Evolutionary conservation across 2,797 vertebrate species (phyloP).

Genomic region (Delichon dasypus): DNA sequence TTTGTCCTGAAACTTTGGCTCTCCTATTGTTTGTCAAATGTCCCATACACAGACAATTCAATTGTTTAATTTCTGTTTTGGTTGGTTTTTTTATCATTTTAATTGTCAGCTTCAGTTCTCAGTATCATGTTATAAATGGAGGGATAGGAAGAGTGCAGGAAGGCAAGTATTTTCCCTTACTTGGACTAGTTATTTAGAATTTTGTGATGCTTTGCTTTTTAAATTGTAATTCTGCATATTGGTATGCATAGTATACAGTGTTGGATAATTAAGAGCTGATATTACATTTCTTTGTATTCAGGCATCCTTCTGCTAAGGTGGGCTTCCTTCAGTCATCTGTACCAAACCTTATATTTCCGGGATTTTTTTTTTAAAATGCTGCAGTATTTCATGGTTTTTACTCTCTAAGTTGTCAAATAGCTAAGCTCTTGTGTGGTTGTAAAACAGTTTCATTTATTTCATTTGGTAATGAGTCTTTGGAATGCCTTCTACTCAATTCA

Average conservation of each 20-base stretch:
- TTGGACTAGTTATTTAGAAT: neutral
- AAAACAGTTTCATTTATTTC: neutral
- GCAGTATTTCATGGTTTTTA: neutral
- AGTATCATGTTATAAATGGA: neutral
- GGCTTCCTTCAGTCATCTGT: neutral
- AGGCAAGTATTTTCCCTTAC: neutral
- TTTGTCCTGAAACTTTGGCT: neutral
- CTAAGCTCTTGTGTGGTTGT: neutral
- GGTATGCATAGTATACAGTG: neutral
- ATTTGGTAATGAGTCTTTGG: neutral
- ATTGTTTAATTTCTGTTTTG: neutral
- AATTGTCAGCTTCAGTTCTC: neutral
- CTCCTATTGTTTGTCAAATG: neutral
- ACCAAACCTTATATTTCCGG: neutral
- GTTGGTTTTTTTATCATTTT: rapidly evolving
- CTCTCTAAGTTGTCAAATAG: neutral
- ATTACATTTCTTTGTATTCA: neutral
- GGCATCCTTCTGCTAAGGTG: neutral
- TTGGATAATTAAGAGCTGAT: neutral
- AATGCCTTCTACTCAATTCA: neutral
- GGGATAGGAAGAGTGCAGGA: rapidly evolving
- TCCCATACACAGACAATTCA: neutral
- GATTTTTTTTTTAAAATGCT: neutral
- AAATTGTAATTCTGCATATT: neutral
- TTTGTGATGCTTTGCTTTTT: neutral